Conservation (phyloP, 2,888 invertebrate species). For the Tenodera sinensis region DNA sequence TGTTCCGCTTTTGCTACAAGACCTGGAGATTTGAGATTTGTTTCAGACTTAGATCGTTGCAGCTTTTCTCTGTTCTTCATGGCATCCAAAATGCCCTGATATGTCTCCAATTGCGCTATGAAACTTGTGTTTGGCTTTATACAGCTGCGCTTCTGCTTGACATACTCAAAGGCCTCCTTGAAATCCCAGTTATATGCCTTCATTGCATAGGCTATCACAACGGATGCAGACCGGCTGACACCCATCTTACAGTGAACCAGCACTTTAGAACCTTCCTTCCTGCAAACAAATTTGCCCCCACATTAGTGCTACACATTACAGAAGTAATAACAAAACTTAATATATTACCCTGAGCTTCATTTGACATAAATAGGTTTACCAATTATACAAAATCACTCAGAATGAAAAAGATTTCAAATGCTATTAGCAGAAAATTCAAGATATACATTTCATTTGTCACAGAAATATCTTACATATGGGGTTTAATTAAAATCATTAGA, state of each 20-base stretch:
- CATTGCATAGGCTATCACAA: slow-evolving; percentile 98
- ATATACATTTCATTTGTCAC: no score
- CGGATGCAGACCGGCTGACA: slow-evolving; percentile 95
- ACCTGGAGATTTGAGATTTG: slow-evolving; percentile 74
- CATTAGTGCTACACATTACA: neutral
- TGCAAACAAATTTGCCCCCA: slow-evolving; percentile 37
- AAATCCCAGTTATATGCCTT: slow-evolving; percentile 95
- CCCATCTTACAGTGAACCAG: slow-evolving; percentile 99
- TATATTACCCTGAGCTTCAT: neutral
- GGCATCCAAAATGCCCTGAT: slow-evolving; percentile 88
- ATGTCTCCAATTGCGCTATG: slow-evolving; percentile 89
- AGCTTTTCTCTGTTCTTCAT: slow-evolving; percentile 93
- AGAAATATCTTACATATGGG: no score
- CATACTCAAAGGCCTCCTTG: slow-evolving; percentile 81
- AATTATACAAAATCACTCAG: no score
- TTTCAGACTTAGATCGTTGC: slow-evolving; percentile 90
- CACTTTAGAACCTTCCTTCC: slow-evolving; percentile 86
- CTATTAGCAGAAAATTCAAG: no score
- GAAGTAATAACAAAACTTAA: neutral
- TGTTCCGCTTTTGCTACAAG: slow-evolving; percentile 34
- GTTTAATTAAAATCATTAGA: no score
- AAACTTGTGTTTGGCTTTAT: slow-evolving; percentile 97
- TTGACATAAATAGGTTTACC: no score
- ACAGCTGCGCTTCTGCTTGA: slow-evolving; percentile 86
- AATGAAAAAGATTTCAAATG: no score